Evolutionary conservation across 92 coral and sea anemone species (phyloP), one percentile per base, ranked within the genome.

Genomic region (Anthopleura xanthogrammica): DNA sequence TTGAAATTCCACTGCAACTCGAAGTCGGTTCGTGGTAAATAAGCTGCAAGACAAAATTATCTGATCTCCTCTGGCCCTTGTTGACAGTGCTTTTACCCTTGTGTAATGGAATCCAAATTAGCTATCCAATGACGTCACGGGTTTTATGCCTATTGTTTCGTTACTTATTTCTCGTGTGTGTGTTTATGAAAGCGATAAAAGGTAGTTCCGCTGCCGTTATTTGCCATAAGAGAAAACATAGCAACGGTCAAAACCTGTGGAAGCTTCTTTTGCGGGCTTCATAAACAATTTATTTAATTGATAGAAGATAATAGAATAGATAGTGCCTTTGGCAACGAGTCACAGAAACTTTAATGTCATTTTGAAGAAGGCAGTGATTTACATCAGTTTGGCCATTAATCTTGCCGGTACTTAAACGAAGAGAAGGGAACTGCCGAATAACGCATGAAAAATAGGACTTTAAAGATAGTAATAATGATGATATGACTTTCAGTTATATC

Each of bases 191-290:
- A 17, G 36, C 36, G 36, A 29, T 29, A 29, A 29, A 29, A 29
- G 2, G 72, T 20, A 10, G 20, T 5, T 64, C 12, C 29, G 23
- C 22, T 64, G 36, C 72, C 72, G 36, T 70, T 82, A 60, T 82
- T 86, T 80, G 97, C 98, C 97, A 16, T 46, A 9, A 16, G 64
- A 58, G 2, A 58, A 58, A 58, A 58, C 64, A 19, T 58, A n/a
- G 36, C 70, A 62, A 62, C 24, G 36, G 24, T 20, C 5, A 20
- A 20, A 62, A 62, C 70, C 13, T 16, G 10, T 60, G 54, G 54
- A 11, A 5, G 64, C 64, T 58, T 3, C 64, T 1, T 58, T 58
- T 3, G 2, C 3, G 4, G 19, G 17, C 20, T 29, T 29, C 8
- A 17, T 14, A 56, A 58, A 58, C 50, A 54, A 14, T 54, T 54